A percentile compares a stretch with the other conserved stretches of the same genome.
Evolutionary conservation across 2,888 invertebrate species (phyloP).

Genomic region (Drosophila atripex): DNA sequence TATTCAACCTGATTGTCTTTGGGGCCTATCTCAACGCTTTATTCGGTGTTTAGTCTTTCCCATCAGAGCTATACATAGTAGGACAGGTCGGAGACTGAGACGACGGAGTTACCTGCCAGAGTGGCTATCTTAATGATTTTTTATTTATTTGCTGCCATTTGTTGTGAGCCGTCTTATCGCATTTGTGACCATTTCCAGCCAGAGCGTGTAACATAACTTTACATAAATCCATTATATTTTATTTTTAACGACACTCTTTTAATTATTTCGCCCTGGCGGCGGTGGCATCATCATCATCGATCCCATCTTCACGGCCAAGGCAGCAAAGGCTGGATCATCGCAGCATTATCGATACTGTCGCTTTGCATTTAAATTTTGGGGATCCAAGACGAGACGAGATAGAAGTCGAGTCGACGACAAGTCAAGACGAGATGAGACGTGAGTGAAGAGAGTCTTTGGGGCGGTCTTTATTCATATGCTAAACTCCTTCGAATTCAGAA

Average conservation of each 20-base stretch:
- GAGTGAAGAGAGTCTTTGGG: constrained; percentile 16
- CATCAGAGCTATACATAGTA: background rate
- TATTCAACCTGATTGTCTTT: constrained; percentile 25
- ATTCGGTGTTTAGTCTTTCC: constrained; percentile 57
- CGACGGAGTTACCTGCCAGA: constrained; percentile 37
- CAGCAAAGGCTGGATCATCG: constrained; percentile 34
- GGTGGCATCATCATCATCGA: constrained; percentile 60
- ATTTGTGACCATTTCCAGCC: constrained; percentile 43
- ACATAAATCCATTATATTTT: constrained; percentile 68
- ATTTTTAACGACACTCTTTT: constrained; percentile 67
- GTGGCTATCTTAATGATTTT: constrained; percentile 67
- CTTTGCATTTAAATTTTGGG: constrained; percentile 64
- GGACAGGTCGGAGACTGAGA: constrained; percentile 21
- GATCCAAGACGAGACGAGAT: constrained; percentile 2
- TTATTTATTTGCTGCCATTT: constrained; percentile 74
- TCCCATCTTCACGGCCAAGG: constrained; percentile 27
- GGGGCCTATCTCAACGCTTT: constrained; percentile 56
- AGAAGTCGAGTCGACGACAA: too few relatives aligned
- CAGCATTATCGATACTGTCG: constrained; percentile 53
- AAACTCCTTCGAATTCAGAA: constrained; percentile 66
- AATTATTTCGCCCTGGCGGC: constrained; percentile 61
- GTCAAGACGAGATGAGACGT: constrained; percentile 1
- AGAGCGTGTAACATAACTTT: constrained; percentile 73
- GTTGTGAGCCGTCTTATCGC: constrained; percentile 53
- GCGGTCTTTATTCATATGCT: constrained; percentile 66